Conservation (phyloP, 1,140 invertebrate species). For the Choristoneura fumiferana region DNA sequence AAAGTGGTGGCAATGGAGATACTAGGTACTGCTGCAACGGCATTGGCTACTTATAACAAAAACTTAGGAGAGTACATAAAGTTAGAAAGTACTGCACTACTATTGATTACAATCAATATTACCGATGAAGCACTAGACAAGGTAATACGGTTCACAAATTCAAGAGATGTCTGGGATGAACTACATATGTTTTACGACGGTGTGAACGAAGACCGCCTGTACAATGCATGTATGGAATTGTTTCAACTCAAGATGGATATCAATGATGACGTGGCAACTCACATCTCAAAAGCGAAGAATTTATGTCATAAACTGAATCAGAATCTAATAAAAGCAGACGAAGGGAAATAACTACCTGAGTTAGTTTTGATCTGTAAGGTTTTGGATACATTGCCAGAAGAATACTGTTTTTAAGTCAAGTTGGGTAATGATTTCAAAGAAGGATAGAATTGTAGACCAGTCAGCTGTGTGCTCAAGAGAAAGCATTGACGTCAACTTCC, state of each 20-base stretch:
- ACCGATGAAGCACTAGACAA: background rate
- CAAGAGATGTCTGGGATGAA: background rate
- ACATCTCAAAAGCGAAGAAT: conserved; percentile 12
- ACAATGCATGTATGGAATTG: conserved; percentile 1
- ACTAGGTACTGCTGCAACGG: background rate
- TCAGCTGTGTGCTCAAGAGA: conserved; percentile 13
- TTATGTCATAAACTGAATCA: background rate
- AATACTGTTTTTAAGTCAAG: conserved; percentile 15
- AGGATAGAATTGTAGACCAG: background rate
- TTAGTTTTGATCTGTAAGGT: conserved; percentile 12
- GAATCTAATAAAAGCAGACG: background rate
- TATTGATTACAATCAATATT: background rate
- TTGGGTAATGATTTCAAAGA: conserved; percentile 2
- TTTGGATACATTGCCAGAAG: background rate
- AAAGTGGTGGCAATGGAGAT: background rate
- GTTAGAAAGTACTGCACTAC: background rate
- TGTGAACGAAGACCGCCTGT: background rate
- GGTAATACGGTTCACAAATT: background rate
- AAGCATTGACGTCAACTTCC: background rate
- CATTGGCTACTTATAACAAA: background rate
- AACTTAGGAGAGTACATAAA: background rate
- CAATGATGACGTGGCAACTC: background rate
- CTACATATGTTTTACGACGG: background rate
- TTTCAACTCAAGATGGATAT: background rate
- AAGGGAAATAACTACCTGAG: background rate